A percentile compares a stretch with the other conserved stretches of the same genome.
phyloP scores from a whole-genome alignment of 2,797 vertebrate genomes.

The Coranthus polyacanthus region DNA sequence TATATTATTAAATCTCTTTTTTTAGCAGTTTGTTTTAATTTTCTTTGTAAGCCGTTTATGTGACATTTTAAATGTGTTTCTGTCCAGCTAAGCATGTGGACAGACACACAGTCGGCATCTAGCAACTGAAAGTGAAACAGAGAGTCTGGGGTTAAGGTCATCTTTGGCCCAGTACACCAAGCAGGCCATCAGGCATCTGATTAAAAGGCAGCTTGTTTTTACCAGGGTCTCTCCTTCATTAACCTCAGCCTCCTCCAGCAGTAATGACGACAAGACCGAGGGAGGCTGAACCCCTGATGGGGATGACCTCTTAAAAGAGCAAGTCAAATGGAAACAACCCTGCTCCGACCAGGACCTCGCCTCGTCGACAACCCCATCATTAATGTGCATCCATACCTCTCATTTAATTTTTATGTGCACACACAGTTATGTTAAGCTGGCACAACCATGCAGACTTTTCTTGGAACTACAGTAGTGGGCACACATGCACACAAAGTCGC shows the following conservation, averaged over 20 bases:
- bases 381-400: slow-evolving; percentile 56
- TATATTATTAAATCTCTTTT: neutral
- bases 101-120: slow-evolving; percentile 16
- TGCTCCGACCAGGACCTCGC: slow-evolving; percentile 61
- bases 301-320: slow-evolving; percentile 86
- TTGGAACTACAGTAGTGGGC: slow-evolving; percentile 43
- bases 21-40: neutral
- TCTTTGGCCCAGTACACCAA: slow-evolving; percentile 48
- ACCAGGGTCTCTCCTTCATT: slow-evolving; percentile 86
- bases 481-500: slow-evolving; percentile 24
- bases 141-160: slow-evolving; percentile 61
- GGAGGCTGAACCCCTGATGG: slow-evolving; percentile 74
- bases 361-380: slow-evolving; percentile 58
- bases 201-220: slow-evolving; percentile 84
- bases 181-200: slow-evolving; percentile 54
- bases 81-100: neutral
- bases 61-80: neutral
- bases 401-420: slow-evolving; percentile 46
- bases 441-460: slow-evolving; percentile 58
- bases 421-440: slow-evolving; percentile 41
- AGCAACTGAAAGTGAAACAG: slow-evolving; percentile 22
- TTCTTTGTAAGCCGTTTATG: neutral
- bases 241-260: slow-evolving; percentile 82
- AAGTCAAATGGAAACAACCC: slow-evolving; percentile 87
- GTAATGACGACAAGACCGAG: slow-evolving; percentile 88